Base-by-base conservation (phyloP, 2,888 invertebrate species). In the Cryptophagus acutangulus region DNA sequence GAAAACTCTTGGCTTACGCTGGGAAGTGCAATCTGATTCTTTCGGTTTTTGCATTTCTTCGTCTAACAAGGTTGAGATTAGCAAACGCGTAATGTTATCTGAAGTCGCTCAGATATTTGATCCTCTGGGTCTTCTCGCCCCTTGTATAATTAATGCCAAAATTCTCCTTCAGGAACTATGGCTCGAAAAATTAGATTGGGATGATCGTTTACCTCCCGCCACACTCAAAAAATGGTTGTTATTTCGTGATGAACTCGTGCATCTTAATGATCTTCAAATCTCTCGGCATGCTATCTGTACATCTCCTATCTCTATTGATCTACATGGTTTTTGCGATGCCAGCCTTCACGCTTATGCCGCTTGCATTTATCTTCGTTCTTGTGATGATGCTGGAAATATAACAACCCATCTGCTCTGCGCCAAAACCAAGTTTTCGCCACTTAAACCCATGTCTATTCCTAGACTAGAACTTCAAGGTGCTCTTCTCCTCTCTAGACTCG, bases 381-480 rank as follows among this genome's bases (percentile, higher is more conserved):
- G 39, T 5, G 41, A 46, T 33, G 3, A 10, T 2, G 24, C 43
- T 14, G 20, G 17, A 2, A 35, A 28, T 2, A 25, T 43, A n/a
- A 16, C 36, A 14, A 18, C 16, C 36, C 17, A 33, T 30, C 17
- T 62, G 17, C 17, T 61, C 4, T 51, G 49, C 17, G 41, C 62
- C 2, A 60, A 62, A 43, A 50, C 54, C 1, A 40, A 54, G 6
- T 54, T 62, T 9, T 55, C 61, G 4, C 55, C 58, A 9, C 10
- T 58, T 6, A 57, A 58, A 36, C 36, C 18, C 3, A 37, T 47
- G 2, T 43, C 54, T 2, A 26, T 54, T 8, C 57, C 58, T 2
- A 37, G 56, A 33, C 37, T 58, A 4, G 58, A 61, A 45, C 41
- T 58, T 13, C 55, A 48, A 24, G 57, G 42, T 2, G 56, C 55